These are phyloP conservation scores for Drosophila funebris DNA, from an alignment of 1,140 invertebrate species.

Conservation along the genomic window DNA sequence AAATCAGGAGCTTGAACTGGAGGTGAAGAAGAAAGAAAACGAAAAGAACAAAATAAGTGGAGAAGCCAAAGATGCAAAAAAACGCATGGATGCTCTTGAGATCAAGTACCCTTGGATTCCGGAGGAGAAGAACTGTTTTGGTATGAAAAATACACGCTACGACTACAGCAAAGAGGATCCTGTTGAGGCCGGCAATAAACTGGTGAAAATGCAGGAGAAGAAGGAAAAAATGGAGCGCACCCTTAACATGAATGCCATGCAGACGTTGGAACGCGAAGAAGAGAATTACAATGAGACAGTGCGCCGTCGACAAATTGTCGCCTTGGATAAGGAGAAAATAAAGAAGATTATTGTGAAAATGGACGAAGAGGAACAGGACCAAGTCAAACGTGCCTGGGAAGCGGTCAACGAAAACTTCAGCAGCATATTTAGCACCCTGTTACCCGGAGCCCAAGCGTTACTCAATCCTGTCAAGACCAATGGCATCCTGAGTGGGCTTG, in stretches of 20 bases:
- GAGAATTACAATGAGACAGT: slow-evolving; percentile 93
- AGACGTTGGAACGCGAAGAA: slow-evolving; percentile 93
- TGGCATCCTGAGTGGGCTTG: slow-evolving; percentile 92
- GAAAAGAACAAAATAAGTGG: slow-evolving; percentile 86
- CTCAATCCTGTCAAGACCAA: slow-evolving; percentile 91
- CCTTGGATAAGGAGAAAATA: slow-evolving; percentile 93
- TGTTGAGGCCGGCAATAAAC: slow-evolving; percentile 86
- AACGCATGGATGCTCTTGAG: slow-evolving; percentile 82
- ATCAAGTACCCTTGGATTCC: slow-evolving; percentile 89
- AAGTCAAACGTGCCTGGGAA: slow-evolving; percentile 91
- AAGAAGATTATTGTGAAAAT: slow-evolving; percentile 92
- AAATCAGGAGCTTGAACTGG: slow-evolving; percentile 88
- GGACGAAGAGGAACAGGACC: slow-evolving; percentile 94
- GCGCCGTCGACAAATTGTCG: slow-evolving; percentile 93
- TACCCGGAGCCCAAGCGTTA: slow-evolving; percentile 95
- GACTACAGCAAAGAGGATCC: slow-evolving; percentile 86
- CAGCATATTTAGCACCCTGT: slow-evolving; percentile 96
- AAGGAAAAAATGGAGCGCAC: slow-evolving; percentile 90
- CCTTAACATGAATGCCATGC: slow-evolving; percentile 94
- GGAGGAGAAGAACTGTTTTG: slow-evolving; percentile 92
- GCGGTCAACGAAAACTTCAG: slow-evolving; percentile 96
- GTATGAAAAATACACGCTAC: slow-evolving; percentile 87
- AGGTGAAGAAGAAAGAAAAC: slow-evolving; percentile 92
- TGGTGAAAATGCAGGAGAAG: slow-evolving; percentile 86
- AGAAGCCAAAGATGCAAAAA: slow-evolving; percentile 83